Evolutionary conservation across 2,797 vertebrate species (phyloP).

Genomic region (Sebastiscus albofasciatus): DNA sequence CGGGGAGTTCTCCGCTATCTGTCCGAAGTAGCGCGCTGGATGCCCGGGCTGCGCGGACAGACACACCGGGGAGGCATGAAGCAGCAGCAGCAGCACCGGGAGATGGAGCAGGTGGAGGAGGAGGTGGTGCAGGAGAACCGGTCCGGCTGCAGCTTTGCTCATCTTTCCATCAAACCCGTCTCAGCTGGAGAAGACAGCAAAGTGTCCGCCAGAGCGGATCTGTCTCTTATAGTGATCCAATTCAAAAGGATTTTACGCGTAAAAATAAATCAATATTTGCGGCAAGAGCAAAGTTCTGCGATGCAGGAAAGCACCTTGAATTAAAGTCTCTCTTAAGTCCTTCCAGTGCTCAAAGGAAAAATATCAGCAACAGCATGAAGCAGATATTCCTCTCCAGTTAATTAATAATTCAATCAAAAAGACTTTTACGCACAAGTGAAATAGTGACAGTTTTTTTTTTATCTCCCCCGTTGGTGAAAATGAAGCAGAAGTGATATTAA

Average conservation of each 20-base stretch:
- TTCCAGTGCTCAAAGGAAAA: not conserved
- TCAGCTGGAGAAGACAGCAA: conserved; percentile 16
- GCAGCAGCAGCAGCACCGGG: conserved; percentile 32
- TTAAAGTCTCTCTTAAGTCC: not conserved
- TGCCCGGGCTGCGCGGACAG: conserved; percentile 39
- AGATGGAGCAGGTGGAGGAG: conserved; percentile 8
- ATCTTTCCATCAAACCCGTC: conserved; percentile 74
- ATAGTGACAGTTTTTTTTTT: not conserved
- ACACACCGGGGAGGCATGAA: conserved; percentile 47
- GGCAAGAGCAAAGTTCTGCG: not conserved
- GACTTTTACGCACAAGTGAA: conserved; percentile 25
- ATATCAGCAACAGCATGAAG: not conserved
- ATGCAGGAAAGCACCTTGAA: not conserved
- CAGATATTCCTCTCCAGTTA: not conserved
- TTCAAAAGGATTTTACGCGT: not conserved
- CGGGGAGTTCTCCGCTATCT: conserved; percentile 75
- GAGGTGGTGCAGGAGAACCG: conserved; percentile 28
- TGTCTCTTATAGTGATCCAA: not conserved
- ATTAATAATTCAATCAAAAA: not conserved
- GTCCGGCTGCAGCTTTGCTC: conserved; percentile 61
- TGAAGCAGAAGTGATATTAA: not conserved
- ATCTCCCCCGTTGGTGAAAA: not conserved
- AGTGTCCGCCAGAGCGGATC: not conserved
- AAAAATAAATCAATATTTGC: not conserved
- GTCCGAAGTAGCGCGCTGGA: conserved; percentile 57